phyloP scores from a whole-genome alignment of 2,888 invertebrate species.

The Trachelus tabidus region DNA sequence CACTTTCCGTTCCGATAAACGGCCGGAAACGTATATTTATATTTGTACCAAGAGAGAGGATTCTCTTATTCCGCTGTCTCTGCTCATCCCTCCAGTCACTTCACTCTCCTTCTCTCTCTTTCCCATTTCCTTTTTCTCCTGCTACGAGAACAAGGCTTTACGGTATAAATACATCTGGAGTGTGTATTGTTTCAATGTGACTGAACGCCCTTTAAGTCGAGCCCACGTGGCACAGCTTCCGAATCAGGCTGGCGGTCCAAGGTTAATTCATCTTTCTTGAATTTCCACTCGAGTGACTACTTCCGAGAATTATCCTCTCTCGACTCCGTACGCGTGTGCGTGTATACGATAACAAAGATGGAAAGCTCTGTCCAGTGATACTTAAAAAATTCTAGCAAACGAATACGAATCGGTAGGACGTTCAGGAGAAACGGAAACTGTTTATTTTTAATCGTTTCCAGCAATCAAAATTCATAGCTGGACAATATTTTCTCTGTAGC shows the following conservation, averaged over 20 bases:
- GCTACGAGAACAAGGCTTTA: constrained; percentile 28
- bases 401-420: background rate
- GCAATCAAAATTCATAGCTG: background rate
- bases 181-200: constrained; percentile 44
- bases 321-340: constrained; percentile 6
- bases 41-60: constrained; percentile 25
- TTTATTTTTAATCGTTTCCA: background rate
- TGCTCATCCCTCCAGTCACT: background rate
- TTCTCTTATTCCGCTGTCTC: constrained; percentile 19
- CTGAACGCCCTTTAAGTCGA: constrained; percentile 37
- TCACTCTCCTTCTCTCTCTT: constrained; percentile 2
- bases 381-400: background rate
- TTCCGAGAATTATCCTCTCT: constrained; percentile 11
- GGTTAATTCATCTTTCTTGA: constrained; percentile 6
- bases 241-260: background rate
- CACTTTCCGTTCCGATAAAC: background rate
- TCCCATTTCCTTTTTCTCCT: background rate
- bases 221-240: background rate
- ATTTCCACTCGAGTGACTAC: constrained; percentile 7
- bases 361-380: background rate
- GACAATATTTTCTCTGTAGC: background rate
- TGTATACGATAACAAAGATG: background rate
- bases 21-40: constrained; percentile 32
- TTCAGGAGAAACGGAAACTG: background rate
- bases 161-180: constrained; percentile 42